phyloP scores from a whole-genome alignment of 2,797 vertebrate species.

The Pseudopleuronectes americanus region DNA sequence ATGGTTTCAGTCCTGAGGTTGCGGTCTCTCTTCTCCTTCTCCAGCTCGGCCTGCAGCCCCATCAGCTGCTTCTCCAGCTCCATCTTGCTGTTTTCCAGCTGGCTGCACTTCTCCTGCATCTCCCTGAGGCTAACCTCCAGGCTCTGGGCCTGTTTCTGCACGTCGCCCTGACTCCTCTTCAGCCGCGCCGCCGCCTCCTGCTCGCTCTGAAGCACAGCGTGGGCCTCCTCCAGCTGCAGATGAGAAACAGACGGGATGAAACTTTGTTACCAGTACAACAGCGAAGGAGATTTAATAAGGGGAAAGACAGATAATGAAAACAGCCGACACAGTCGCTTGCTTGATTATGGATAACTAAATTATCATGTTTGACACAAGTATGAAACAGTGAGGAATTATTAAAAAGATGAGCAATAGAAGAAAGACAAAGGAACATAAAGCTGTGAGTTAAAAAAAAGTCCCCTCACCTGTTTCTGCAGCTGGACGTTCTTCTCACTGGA shows the following conservation, averaged over 20 bases:
- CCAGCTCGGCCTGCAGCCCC: slow-evolving; percentile 89
- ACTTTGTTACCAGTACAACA: slow-evolving; percentile 12
- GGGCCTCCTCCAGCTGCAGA: slow-evolving; percentile 90
- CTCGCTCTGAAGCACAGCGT: slow-evolving; percentile 86
- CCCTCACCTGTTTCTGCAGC: slow-evolving; percentile 92
- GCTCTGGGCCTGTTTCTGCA: slow-evolving; percentile 90
- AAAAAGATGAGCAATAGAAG: too few species aligned
- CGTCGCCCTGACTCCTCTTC: slow-evolving; percentile 92
- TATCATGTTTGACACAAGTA: slow-evolving; percentile 13
- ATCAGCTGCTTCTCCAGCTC: slow-evolving; percentile 92
- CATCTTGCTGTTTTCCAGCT: slow-evolving; percentile 89
- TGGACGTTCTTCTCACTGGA: slow-evolving; percentile 93
- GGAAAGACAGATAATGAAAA: slow-evolving; percentile 5
- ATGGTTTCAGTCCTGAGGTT: slow-evolving; percentile 89
- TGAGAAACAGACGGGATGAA: slow-evolving; percentile 9
- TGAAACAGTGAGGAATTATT: not conserved
- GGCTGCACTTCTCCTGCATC: slow-evolving; percentile 88
- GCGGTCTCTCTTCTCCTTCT: slow-evolving; percentile 89
- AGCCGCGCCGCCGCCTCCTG: slow-evolving; percentile 88
- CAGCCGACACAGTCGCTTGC: not conserved
- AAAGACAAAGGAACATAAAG: not conserved
- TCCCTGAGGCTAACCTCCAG: slow-evolving; percentile 91
- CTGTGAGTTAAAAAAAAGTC: not conserved
- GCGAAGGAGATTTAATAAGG: slow-evolving; percentile 17
- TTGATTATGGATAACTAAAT: slow-evolving; percentile 21